These are phyloP conservation scores for Xanthia icteritia DNA, from an alignment of 2,888 invertebrate genomes.

Conservation along the genomic window DNA sequence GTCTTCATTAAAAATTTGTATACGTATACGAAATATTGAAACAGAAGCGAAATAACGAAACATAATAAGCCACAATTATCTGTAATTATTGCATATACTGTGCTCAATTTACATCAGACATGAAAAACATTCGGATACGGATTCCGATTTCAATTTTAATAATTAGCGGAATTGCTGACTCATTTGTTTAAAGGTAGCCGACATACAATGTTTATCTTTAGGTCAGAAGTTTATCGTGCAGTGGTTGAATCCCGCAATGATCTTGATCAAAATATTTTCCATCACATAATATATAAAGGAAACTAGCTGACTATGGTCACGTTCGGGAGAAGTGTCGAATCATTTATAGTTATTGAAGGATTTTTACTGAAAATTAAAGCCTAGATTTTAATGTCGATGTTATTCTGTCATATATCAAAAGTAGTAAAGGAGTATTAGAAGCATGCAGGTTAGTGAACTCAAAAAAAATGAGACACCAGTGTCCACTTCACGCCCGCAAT, in stretches of 20 bases:
- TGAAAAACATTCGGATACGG: conserved; percentile 32
- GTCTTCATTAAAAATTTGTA: conserved; percentile 53
- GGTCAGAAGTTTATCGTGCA: background rate
- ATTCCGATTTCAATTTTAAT: conserved; percentile 53
- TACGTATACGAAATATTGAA: conserved; percentile 29
- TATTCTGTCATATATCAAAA: background rate
- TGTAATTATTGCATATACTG: conserved; percentile 48
- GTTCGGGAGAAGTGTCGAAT: background rate
- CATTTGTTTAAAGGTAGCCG: conserved; percentile 12
- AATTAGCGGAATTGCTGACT: conserved; percentile 32
- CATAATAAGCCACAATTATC: conserved; percentile 53
- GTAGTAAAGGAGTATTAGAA: background rate
- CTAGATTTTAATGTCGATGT: background rate
- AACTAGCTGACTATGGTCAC: background rate
- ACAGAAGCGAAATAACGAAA: conserved; percentile 49
- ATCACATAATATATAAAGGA: background rate
- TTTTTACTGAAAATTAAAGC: background rate
- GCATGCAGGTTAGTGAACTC: background rate
- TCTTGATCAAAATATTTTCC: background rate
- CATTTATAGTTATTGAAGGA: background rate
- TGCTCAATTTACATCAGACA: conserved; percentile 20
- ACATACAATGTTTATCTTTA: conserved; percentile 18
- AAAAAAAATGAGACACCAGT: background rate
- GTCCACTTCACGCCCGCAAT: background rate
- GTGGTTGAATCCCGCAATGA: background rate